phyloP scores from a whole-genome alignment of 2,113 vertebrate species.

The Phrynocephalus versicolor region DNA sequence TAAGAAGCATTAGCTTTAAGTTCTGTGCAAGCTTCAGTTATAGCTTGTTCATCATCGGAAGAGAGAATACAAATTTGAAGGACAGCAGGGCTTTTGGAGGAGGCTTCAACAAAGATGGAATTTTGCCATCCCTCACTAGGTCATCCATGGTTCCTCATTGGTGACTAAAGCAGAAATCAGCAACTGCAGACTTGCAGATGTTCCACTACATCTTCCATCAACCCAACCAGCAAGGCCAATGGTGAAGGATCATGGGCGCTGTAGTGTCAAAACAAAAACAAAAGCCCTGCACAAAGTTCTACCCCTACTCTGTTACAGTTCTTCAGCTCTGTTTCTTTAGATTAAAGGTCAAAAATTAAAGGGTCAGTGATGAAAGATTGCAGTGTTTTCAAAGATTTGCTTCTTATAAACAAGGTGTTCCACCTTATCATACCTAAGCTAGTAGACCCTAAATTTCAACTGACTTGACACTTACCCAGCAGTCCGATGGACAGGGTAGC shows the following conservation, averaged over 20 bases:
- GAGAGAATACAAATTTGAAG: not conserved
- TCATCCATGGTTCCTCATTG: no score
- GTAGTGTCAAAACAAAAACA: not conserved
- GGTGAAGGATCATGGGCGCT: not conserved
- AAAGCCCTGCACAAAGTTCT: no score
- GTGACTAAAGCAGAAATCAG: not conserved
- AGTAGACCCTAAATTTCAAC: not conserved
- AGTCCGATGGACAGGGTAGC: slow-evolving; percentile 57
- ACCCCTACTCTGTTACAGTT: not conserved
- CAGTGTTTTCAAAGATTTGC: not conserved
- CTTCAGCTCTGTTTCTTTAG: not conserved
- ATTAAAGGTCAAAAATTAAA: not conserved
- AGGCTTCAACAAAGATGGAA: not conserved
- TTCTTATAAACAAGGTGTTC: not conserved
- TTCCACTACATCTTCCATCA: not conserved
- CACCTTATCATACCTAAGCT: not conserved
- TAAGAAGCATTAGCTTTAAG: not conserved
- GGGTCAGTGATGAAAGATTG: not conserved
- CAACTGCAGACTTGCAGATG: not conserved
- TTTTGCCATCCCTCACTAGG: not conserved
- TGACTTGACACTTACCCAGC: slow-evolving; percentile 57
- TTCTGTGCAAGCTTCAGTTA: not conserved
- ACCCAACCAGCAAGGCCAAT: not conserved
- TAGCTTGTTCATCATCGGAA: not conserved
- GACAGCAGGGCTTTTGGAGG: not conserved